Conservation (phyloP, 2,113 vertebrate genomes). For the Mohoua ochrocephala region DNA sequence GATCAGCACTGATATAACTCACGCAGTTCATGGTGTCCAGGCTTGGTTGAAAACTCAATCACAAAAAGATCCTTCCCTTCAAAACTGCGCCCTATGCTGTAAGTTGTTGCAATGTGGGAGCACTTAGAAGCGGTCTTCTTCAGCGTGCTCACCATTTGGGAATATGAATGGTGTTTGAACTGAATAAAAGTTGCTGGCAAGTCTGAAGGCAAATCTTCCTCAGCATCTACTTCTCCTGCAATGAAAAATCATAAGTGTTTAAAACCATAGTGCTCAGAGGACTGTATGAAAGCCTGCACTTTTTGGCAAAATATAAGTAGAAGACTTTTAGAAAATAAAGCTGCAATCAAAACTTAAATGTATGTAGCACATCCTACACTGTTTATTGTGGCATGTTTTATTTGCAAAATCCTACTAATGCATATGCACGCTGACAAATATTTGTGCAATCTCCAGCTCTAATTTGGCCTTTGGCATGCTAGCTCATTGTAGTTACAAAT, state of each 20-base stretch:
- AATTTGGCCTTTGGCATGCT: not conserved
- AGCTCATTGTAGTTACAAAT: not conserved
- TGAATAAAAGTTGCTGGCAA: conserved; percentile 81
- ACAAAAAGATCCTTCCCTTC: conserved; percentile 90
- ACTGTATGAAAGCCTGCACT: not conserved
- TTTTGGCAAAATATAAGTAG: not conserved
- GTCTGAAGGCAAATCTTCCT: conserved; percentile 56
- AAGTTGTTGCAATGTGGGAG: conserved; percentile 82
- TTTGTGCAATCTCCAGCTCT: not conserved
- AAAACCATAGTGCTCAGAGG: not conserved
- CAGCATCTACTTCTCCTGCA: conserved; percentile 52
- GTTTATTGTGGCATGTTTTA: not conserved
- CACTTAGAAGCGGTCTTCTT: conserved; percentile 88
- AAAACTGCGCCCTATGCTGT: conserved; percentile 92
- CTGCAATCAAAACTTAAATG: not conserved
- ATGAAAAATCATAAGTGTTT: not conserved
- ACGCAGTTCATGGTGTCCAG: conserved; percentile 90
- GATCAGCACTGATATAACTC: conserved; percentile 57
- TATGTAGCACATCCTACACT: not conserved
- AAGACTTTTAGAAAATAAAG: not conserved
- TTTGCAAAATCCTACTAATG: not conserved
- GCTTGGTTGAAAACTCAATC: conserved; percentile 90
- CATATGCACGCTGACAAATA: not conserved
- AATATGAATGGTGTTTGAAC: conserved; percentile 86
- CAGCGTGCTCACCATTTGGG: conserved; percentile 85